Evolutionary conservation across 1,140 invertebrate species (phyloP).

Genomic region (Metopolophium dirhodum): DNA sequence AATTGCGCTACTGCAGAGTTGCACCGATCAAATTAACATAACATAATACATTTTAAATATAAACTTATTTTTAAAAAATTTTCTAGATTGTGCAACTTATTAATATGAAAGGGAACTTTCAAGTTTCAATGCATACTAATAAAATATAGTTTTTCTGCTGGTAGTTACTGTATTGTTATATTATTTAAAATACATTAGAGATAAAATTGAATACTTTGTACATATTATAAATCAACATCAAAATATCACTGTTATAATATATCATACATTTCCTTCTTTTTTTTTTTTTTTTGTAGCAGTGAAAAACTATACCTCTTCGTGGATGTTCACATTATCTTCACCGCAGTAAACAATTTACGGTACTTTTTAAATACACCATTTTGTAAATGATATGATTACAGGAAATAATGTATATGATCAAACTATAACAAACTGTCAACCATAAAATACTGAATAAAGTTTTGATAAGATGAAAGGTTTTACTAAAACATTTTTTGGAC

Average conservation of each 20-base stretch:
- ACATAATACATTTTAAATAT: background rate
- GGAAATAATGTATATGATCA: background rate
- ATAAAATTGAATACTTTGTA: background rate
- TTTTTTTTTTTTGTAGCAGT: background rate
- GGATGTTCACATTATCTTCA: background rate
- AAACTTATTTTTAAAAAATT: background rate
- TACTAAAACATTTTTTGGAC: background rate
- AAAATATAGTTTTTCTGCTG: background rate
- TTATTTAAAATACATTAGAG: background rate
- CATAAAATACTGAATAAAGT: background rate
- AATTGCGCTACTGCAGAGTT: background rate
- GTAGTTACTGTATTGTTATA: background rate
- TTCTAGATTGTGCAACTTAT: background rate
- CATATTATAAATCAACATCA: background rate
- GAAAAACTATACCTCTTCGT: background rate
- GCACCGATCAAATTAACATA: background rate
- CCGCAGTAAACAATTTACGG: background rate
- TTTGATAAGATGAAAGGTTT: constrained; percentile 33
- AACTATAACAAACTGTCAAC: background rate
- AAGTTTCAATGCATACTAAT: background rate
- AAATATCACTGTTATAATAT: background rate
- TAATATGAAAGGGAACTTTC: background rate
- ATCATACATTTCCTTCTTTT: background rate
- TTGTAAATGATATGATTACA: background rate
- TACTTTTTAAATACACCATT: background rate